These are phyloP conservation scores for Drosophila birchii DNA, from an alignment of 2,888 invertebrate genomes.

Conservation along the genomic window DNA sequence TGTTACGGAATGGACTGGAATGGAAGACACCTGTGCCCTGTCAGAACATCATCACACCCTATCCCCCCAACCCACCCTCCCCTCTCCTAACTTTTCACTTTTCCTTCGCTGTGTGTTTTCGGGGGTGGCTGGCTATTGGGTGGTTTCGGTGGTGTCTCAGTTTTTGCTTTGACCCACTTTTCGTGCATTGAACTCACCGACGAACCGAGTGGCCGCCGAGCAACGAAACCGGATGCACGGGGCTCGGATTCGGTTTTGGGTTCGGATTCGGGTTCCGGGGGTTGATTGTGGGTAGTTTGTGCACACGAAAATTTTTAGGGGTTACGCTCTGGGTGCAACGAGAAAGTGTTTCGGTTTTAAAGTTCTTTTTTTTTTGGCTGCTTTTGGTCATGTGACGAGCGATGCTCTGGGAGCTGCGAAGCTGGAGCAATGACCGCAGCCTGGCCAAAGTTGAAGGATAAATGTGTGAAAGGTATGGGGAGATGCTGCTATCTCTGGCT, in stretches of 20 bases:
- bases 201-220: slow-evolving; percentile 8
- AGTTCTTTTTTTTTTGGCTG: slow-evolving; percentile 19
- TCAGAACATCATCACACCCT: slow-evolving; percentile 50
- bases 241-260: slow-evolving; percentile 1
- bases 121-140: slow-evolving; percentile 35
- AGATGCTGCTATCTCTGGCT: neutral
- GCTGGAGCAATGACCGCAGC: slow-evolving; percentile 81
- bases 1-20: slow-evolving; percentile 58
- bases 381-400: slow-evolving; percentile 52
- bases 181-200: slow-evolving; percentile 78
- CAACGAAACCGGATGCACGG: slow-evolving; percentile 38
- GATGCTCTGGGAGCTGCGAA: slow-evolving; percentile 35
- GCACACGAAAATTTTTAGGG: slow-evolving; percentile 62
- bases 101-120: slow-evolving; percentile 48
- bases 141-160: slow-evolving; percentile 59
- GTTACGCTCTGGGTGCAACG: slow-evolving; percentile 65
- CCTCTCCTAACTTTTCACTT: slow-evolving; percentile 62
- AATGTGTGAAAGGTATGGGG: slow-evolving; percentile 14
- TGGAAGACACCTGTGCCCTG: slow-evolving; percentile 78
- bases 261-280: slow-evolving; percentile 11
- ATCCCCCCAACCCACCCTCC: neutral
- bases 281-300: slow-evolving; percentile 29
- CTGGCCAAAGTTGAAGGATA: slow-evolving; percentile 80
- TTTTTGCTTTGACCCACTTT: slow-evolving; percentile 84
- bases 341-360: slow-evolving; percentile 63